Evolutionary conservation across 2,888 invertebrate genomes (phyloP), one percentile per base, ranked within the genome.

Genomic region (Cynaeus angustus): DNA sequence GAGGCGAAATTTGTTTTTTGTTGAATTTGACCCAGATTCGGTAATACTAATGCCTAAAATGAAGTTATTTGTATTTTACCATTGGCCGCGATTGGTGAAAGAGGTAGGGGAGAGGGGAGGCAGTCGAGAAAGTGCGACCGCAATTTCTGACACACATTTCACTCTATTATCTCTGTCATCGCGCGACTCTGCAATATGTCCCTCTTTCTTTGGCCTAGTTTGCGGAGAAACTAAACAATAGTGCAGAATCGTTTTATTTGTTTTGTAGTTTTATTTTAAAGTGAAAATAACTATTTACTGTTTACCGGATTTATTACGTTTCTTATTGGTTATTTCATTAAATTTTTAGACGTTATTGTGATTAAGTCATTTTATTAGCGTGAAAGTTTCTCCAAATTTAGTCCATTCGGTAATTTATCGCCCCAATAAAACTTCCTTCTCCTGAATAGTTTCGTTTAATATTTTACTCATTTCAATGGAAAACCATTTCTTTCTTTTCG

Each of bases 181-280:
- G 67, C 59, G 66, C 66, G 66, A 68, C 71, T 74, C 74, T 75
- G 73, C 75, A 67, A 71, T 78, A 73, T 72, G 66, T 71, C 74
- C 65, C 66, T 78, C 77, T 79, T 76, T 84, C 84, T 84, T 83
- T 81, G 83, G 79, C 84, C 84, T 78, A 82, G 78, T 80, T 83
- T 77, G 66, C 64, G 80, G 84, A 82, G 83, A 83, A 84, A 84
- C 83, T 83, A 81, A 82, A 82, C 80, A 78, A 76, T 76, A 75
- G 66, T 46, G 46, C 56, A 55, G 62, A 70, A 67, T 66, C 66
- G 46, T 21, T 14, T 38, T 65, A 56, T 69, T 69, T 69, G 69
- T 69, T 69, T 69, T 66, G 55, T 67, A 66, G 66, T 70, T 70
- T 70, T 61, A 62, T 67, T 70, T 58, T 69, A 50, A 65, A 70